Base-by-base conservation (phyloP, 92 coral and sea anemone species). In the Ricordea florida region DNA sequence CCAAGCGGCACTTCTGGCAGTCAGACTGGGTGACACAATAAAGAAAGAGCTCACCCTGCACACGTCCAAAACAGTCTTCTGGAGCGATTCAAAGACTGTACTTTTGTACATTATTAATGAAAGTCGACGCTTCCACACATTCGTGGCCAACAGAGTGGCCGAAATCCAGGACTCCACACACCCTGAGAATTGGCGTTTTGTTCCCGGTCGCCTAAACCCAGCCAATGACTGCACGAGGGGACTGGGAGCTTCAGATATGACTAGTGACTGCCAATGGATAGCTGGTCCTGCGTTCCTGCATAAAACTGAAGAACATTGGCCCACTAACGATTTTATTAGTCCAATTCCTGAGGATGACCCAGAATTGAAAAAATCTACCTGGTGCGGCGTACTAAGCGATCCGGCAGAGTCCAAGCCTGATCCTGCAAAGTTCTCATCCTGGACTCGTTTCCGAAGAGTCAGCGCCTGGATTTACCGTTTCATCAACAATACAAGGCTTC, bases 51-150 rank as follows among this genome's bases (percentile, higher is more conserved):
- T 69, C 34, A 84, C 90, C 21, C 13, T 77, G 1, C 18, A 16
- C 62, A 44, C 5, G 0, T 40, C 29, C 3, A 7, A 57, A 33
- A 51, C 66, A 20, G 43, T 66, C 36, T 76, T 82, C 46, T 83
- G 93, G 89, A 82, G 93, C 41, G 93, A 83, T 57, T 76, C 82
- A 6, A 69, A 69, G 23, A 84, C 78, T 29, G 85, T 89, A 30
- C 71, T 89, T 31, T 73, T 56, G 52, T 89, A 79, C 70, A 83
- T 84, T 25, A 36, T 48, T 9, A 89, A 79, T 46, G 84, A 78
- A 53, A 89, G 92, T 42, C 74, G 76, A 9, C 84, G 84, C 7
- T 68, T 65, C 21, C 89, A 77, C 69, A 84, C 84, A 28, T 84
- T 84, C 30, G 78, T 84, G 26, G 89, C 80, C n/a, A 76, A 84